Base-by-base conservation (phyloP, 1,140 invertebrate genomes). In the Elymnias hypermnestra region DNA sequence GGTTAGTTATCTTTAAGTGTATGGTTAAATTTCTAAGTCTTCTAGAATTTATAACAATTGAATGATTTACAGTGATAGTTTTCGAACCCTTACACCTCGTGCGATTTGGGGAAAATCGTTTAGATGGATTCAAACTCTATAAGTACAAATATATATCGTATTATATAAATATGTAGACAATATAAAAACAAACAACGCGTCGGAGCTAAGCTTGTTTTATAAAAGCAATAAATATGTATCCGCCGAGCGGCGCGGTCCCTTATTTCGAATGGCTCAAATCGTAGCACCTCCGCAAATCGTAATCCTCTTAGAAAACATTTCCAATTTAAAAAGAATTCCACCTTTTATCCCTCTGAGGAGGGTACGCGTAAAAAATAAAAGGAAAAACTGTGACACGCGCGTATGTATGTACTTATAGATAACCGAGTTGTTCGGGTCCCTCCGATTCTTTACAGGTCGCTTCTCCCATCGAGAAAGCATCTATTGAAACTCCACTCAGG, bases 291-390 rank as follows among this genome's bases (percentile, higher is more conserved):
- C 72, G 68, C 78, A 81, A 83, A 81, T 79, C 72, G 76, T 82
- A 84, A 84, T 84, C 81, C 81, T 84, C 81, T 84, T 79, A 83
- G 74, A 82, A 82, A 82, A 82, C 81, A 84, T 84, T 84, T 81
- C 81, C 78, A 84, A 84, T 84, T 84, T 83, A 84, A 84, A 84
- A 84, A 84, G 78, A 84, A 84, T 84, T 84, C 75, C 62, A 65
- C 59, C 71, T 77, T 71, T 76, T 74, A 81, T 77, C 76, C 81
- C 71, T 75, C 65, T 39, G 65, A 71, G 70, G 66, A 79, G 67
- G 67, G 74, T 61, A 67, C 65, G 71, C 72, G 75, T 73, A 81
- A 81, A 81, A 82, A 81, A 79, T 81, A 81, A 82, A 76, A 75
- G 71, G 73, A 83, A 82, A 76, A 74, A 63, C 67, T 63, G 73